phyloP scores from a whole-genome alignment of 2,797 vertebrate genomes.

The Pachyuromys duprasi region DNA sequence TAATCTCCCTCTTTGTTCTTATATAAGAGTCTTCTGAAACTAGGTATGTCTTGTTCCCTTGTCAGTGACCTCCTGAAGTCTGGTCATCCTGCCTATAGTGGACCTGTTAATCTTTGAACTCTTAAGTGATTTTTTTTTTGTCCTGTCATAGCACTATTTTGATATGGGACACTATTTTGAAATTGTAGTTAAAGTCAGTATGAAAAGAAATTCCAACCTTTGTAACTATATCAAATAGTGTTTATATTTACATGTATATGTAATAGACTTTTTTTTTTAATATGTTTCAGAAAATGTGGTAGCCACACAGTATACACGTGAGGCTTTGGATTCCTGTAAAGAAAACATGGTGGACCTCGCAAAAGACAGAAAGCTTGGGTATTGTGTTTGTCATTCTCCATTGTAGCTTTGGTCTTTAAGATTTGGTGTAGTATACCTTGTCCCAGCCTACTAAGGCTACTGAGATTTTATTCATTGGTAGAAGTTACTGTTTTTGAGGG shows the following conservation, averaged over 20 bases:
- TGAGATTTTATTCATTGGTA: neutral
- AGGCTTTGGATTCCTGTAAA: constrained; percentile 76
- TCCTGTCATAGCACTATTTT: neutral
- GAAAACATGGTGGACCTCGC: constrained; percentile 84
- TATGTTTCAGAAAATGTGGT: constrained; percentile 85
- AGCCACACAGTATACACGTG: constrained; percentile 33
- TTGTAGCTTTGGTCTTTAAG: constrained; percentile 6
- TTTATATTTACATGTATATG: neutral
- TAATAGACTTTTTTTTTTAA: constrained; percentile 26
- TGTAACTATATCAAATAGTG: neutral
- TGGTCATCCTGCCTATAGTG: neutral
- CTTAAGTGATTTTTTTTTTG: neutral
- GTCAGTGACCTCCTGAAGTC: too few relatives aligned
- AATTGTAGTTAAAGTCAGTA: constrained; percentile 48
- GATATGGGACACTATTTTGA: constrained; percentile 22
- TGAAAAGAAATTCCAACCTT: constrained; percentile 37
- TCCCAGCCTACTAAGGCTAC: neutral
- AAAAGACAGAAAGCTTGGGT: constrained; percentile 91
- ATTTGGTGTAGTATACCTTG: neutral
- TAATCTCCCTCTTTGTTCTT: neutral
- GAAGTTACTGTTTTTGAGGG: neutral
- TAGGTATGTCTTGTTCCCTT: neutral
- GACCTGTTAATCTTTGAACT: neutral
- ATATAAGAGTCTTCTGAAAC: neutral
- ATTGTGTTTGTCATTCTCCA: constrained; percentile 46